Evolutionary conservation across 2,888 invertebrate genomes (phyloP).

Genomic region (Diogma glabrata): DNA sequence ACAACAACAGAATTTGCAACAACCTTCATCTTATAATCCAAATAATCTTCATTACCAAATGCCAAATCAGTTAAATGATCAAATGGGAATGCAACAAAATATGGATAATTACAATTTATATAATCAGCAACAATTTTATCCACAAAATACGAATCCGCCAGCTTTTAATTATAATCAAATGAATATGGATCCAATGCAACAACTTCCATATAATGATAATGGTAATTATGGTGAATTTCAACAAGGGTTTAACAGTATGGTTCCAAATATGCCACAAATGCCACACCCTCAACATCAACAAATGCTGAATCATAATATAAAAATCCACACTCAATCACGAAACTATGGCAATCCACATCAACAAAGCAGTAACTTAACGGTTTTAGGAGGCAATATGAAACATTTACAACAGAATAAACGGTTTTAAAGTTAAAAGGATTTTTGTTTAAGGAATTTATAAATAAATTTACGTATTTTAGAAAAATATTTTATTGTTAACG

Average conservation of each 20-base stretch:
- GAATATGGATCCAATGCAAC: slow-evolving; percentile 1
- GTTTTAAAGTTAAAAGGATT: too few relatives aligned
- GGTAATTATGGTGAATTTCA: slow-evolving; percentile 15
- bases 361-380: not conserved
- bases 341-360: not conserved
- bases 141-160: not conserved
- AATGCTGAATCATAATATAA: not conserved
- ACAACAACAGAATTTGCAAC: too few relatives aligned
- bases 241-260: slow-evolving; percentile 16
- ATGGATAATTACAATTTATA: too few relatives aligned
- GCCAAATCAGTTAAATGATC: too few relatives aligned
- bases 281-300: slow-evolving; percentile 15
- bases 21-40: not conserved
- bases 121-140: too few relatives aligned
- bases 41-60: not conserved
- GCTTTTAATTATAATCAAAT: slow-evolving; percentile 8
- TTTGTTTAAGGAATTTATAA: too few relatives aligned
- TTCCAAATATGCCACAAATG: slow-evolving; percentile 6
- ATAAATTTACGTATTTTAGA: too few relatives aligned
- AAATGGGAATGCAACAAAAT: too few relatives aligned
- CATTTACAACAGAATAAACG: not conserved
- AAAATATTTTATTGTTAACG: too few relatives aligned
- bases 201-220: too few relatives aligned
- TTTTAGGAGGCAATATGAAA: slow-evolving; percentile 4
- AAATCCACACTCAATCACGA: too few relatives aligned